phyloP scores from a whole-genome alignment of 2,888 invertebrate genomes.

The Chromoteleia sp. region DNA sequence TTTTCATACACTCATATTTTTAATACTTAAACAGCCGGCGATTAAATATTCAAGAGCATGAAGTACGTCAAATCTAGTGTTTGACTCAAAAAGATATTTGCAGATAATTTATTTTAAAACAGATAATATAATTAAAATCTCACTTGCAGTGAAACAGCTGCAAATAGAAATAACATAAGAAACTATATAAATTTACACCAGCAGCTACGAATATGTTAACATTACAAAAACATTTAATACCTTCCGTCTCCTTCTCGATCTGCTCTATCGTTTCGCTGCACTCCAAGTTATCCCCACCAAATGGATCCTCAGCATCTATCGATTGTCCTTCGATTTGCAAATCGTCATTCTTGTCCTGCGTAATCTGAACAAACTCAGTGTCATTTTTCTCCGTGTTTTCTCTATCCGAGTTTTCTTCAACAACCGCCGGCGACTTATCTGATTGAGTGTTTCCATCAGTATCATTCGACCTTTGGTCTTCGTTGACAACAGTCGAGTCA shows the following conservation, averaged over 20 bases:
- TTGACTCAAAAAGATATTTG: no score
- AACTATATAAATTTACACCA: no score
- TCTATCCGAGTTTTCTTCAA: conserved; percentile 46
- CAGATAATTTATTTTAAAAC: no score
- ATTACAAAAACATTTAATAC: no score
- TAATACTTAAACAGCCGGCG: no score
- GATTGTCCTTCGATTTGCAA: conserved; percentile 79
- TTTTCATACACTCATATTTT: no score
- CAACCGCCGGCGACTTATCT: conserved; percentile 26
- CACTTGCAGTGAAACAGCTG: no score
- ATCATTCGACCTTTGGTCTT: conserved; percentile 43
- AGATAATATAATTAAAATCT: no score
- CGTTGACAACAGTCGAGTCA: conserved; percentile 19
- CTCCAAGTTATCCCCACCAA: conserved; percentile 79
- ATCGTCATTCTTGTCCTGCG: conserved; percentile 80
- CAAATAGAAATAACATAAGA: no score
- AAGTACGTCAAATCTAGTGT: no score
- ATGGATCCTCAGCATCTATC: conserved; percentile 82
- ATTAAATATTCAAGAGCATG: no score
- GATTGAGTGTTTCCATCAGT: conserved; percentile 38
- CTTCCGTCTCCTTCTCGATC: conserved; percentile 75
- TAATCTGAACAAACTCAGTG: conserved; percentile 83
- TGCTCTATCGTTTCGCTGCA: conserved; percentile 76
- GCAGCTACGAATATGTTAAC: no score
- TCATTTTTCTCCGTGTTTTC: conserved; percentile 60